Base-by-base conservation (phyloP, 2,797 vertebrate species). In the Eulemur coronatus region DNA sequence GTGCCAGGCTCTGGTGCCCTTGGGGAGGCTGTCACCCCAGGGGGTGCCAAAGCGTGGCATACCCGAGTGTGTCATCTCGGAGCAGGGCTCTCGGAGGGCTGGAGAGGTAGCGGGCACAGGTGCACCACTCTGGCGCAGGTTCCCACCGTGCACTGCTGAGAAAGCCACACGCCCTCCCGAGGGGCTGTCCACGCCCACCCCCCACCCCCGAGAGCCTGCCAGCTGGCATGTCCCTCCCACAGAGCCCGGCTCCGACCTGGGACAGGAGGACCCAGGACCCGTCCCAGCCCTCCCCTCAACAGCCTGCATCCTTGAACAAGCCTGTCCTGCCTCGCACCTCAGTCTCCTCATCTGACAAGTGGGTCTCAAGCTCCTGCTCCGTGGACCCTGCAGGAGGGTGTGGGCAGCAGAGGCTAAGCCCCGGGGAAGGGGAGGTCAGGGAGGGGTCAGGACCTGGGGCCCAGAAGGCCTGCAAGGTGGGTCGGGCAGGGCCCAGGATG, bases 71-170 rank as follows among this genome's bases (percentile, higher is more conserved):
- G 22, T 30, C n/a, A 14, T 26, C 84, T 88, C 26, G 26, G 50
- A 85, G 35, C 11, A 41, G 41, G 7, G 48, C 33, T 38, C 24
- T 43, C 7, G 13, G 18, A 59, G 57, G 57, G 5, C 38, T 9
- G 17, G 22, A 69, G 30, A 15, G 81, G 33, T 4, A 1, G 1
- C 4, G 38, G 38, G 70, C 1, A 0, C 2, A 0, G 0, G 13
- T 35, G 28, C 3, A 41, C n/a, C 24, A 7, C 72, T 26, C 30
- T 4, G 3, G 2, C 9, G 0, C 46, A 2, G 2, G 9, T 5
- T 2, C 30, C 4, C 7, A 4, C 17, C 2, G 0, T 9, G 20
- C 35, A 3, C 33, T 30, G 38, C 9, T 3, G 3, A 84, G 55
- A 65, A 48, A 52, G 41, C 26, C 11, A 2, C 1, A 7, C 0